Base-by-base conservation (phyloP, 1,140 invertebrate genomes). In the Aphelenchoides besseyi region DNA sequence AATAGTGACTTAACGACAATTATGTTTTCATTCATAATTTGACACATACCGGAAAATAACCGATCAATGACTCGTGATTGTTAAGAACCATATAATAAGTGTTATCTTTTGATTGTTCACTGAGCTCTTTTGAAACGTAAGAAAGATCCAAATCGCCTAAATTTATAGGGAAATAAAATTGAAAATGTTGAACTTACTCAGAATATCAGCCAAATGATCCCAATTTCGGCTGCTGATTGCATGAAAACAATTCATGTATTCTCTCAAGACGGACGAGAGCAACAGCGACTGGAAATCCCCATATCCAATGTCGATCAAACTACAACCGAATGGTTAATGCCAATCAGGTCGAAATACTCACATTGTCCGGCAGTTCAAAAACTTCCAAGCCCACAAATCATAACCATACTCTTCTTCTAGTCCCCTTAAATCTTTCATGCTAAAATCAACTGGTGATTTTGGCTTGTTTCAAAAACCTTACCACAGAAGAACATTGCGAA, bases 331-430 rank as follows among this genome's bases (percentile, higher is more conserved):
- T 41, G 5, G 5, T 41, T 8, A 41, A 41, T 8, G 37, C n/a
- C n/a, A n/a, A 5, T 41, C 5, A 41, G 37, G 5, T 41, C n/a
- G 5, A 5, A 5, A n/a, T 5, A 41, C n/a, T 41, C n/a, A 41
- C 37, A 41, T 41, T 5, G 5, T 33, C 5, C 18, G 55, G 5
- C 5, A 59, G 18, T 5, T 18, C 26, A 59, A 33, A 59, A 59
- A 59, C 55, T 59, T 5, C 5, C 5, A 18, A 28, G 18, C 23
- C 55, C 55, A 59, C 55, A 59, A 59, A 28, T 59, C 55, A 33
- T 18, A 18, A 33, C 55, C 55, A 33, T 59, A 59, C 5, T 12
- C 55, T 8, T 28, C 32, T 33, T 59, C 55, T 23, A 59, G 18
- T 59, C 5, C 5, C 5, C 55, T 5, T 8, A 59, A 8, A 8